Percentiles rank a stretch among this genome's conserved stretches.
These are phyloP conservation scores for Bufo gargarizans DNA, from an alignment of 2,113 vertebrate genomes.

Conservation along the genomic window DNA sequence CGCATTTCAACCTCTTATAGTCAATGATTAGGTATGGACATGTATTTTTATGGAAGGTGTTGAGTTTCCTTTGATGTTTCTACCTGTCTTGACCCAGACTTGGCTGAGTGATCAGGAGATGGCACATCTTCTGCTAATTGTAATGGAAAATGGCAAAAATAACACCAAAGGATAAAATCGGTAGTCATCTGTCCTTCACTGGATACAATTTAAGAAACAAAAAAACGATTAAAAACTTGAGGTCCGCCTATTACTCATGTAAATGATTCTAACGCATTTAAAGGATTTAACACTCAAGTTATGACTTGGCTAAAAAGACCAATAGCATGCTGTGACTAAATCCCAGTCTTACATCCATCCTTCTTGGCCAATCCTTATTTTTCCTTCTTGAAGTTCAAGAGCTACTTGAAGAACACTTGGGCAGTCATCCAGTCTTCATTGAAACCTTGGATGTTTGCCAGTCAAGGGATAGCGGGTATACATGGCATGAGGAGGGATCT, in stretches of 20 bases:
- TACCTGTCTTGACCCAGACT: neutral
- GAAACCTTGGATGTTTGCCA: neutral
- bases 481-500: neutral
- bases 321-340: neutral
- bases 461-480: neutral
- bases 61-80: neutral
- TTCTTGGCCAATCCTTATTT: neutral
- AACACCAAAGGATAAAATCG: neutral
- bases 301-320: neutral
- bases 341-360: neutral
- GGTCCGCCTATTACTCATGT: neutral
- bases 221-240: neutral
- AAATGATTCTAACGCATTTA: neutral
- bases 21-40: too few species aligned
- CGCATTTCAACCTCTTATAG: too few species aligned
- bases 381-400: constrained; percentile 7
- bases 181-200: neutral
- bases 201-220: neutral
- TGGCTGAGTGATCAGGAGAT: neutral
- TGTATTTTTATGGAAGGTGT: neutral
- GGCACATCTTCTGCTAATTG: neutral
- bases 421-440: constrained; percentile 3
- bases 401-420: constrained; percentile 9
- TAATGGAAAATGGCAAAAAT: too few species aligned
- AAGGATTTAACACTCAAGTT: neutral